Base-by-base conservation (phyloP, 2,113 vertebrate genomes). In the Echinops telfairi region DNA sequence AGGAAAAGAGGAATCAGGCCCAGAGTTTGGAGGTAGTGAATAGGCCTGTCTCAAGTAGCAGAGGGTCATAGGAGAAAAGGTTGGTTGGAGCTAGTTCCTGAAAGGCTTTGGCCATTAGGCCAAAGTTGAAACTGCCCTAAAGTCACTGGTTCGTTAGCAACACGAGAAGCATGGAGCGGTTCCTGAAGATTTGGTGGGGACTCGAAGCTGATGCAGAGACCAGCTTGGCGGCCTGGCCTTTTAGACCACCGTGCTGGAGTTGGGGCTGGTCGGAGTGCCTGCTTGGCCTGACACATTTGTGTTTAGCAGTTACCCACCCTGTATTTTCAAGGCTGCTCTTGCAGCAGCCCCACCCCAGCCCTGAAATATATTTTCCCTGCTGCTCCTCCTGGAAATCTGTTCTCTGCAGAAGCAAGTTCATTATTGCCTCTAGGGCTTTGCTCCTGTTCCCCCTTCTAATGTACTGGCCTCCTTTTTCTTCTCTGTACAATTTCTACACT, bases 401-500 rank as follows among this genome's bases (percentile, higher is more conserved):
- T 22, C 38, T 62, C 91, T 75, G 77, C 36, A 80, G 89, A 91
- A 78, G 20, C 2, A 19, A 80, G 33, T 66, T 76, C 60, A 17
- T 75, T 77, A 86, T 90, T 81, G 77, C 38, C 33, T 47, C 58
- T 62, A 29, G 53, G 84, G 70, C 33, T 70, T 83, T 29, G 85
- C 64, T 83, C 17, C 47, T 82, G 76, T 68, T 95, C 60, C 76
- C 76, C 64, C 84, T 90, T 86, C 73, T 90, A 87, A 87, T 88
- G 60, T 29, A 22, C 83, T 90, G 78, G 87, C 93, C 83, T 95
- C 82, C 71, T 71, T 92, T 94, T 88, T 75, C 84, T 94, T 43
- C 62, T 90, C 75, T 43, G 36, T 85, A 70, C 71, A 78, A 77
- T 88, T 93, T 95, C 95, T 95, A 85, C 92, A 78, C 92, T 97